Base-by-base conservation (phyloP, 2,888 invertebrate species). In the Limenitis arthemis region DNA sequence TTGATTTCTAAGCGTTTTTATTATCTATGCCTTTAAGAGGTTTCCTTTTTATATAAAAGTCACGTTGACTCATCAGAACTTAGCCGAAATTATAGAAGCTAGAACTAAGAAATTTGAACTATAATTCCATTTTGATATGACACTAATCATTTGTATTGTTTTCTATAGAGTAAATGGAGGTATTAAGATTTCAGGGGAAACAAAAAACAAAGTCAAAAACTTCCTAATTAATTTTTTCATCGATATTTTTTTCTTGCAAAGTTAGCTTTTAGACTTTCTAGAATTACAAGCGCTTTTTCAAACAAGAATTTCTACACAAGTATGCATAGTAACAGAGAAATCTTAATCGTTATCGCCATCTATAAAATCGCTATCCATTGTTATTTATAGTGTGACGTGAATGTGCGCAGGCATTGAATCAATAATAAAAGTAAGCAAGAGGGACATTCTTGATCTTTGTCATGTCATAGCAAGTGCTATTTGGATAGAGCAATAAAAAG, bases 361-460 rank as follows among this genome's bases (percentile, higher is more conserved):
- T 29, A 28, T 34, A 36, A 49, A 49, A 44, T 38, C 43, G 20
- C n/a, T 39, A 33, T 44, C 49, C 38, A 44, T 49, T 44, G 44
- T 44, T 49, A 49, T 58, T 49, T 51, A 58, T 55, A 51, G 51
- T 44, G 47, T 51, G 49, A 55, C 47, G 48, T 37, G 43, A 47
- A 46, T 47, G 49, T 49, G 51, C 51, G 52, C 56, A 49, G 46
- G 50, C 41, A 51, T 55, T 53, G 47, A 54, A 59, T 57, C 53
- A 55, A 54, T 52, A 54, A 44, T 55, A 57, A 50, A 59, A 55
- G 48, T 51, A 55, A 54, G 38, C 39, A 30, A 49, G 59, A 70
- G 72, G 72, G 68, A 78, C 75, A 79, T 80, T 77, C 75, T 75
- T 77, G 77, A 79, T 79, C 77, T 75, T 72, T 77, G 60, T 63